Percentiles rank a stretch among this genome's conserved stretches.
Conservation (phyloP, 2,888 invertebrate species). For the Hypercompe scribonia region DNA sequence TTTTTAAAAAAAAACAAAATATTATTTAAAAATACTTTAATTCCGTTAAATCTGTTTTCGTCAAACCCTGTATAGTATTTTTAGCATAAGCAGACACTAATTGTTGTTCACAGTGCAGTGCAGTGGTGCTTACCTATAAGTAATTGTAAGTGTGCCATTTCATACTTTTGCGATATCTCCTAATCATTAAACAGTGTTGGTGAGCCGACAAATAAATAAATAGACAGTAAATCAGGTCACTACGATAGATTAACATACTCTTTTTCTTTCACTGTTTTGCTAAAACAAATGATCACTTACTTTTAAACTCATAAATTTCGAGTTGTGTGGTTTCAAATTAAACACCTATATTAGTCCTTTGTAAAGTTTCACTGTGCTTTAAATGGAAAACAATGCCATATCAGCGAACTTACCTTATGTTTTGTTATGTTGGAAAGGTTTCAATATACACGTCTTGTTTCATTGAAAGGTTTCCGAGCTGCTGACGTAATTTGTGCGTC, state of each 20-base stretch:
- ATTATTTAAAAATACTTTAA: too few relatives aligned
- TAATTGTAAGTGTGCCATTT: too few relatives aligned
- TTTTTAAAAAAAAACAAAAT: too few relatives aligned
- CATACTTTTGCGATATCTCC: too few relatives aligned
- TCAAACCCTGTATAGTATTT: too few relatives aligned
- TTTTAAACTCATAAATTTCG: too few relatives aligned
- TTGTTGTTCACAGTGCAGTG: too few relatives aligned
- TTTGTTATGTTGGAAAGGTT: slow-evolving; percentile 30
- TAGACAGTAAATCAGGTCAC: not conserved
- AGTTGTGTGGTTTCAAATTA: too few relatives aligned
- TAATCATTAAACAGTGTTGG: too few relatives aligned
- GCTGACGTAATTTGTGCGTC: slow-evolving; percentile 42
- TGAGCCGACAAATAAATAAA: not conserved
- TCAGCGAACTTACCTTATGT: slow-evolving; percentile 10
- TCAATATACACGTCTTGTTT: slow-evolving; percentile 19
- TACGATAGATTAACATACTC: not conserved
- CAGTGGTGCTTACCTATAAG: too few relatives aligned
- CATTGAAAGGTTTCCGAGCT: slow-evolving; percentile 5
- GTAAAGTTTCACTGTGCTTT: not conserved
- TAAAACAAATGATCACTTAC: not conserved
- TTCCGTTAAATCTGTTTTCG: too few relatives aligned
- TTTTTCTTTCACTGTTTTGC: not conserved
- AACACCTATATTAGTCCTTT: not conserved
- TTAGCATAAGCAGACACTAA: too few relatives aligned
- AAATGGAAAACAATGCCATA: not conserved